A percentile compares a stretch with the other conserved stretches of the same genome.
Conservation (phyloP, 1,140 invertebrate species). For the Phymorhynchus buccinoides region DNA sequence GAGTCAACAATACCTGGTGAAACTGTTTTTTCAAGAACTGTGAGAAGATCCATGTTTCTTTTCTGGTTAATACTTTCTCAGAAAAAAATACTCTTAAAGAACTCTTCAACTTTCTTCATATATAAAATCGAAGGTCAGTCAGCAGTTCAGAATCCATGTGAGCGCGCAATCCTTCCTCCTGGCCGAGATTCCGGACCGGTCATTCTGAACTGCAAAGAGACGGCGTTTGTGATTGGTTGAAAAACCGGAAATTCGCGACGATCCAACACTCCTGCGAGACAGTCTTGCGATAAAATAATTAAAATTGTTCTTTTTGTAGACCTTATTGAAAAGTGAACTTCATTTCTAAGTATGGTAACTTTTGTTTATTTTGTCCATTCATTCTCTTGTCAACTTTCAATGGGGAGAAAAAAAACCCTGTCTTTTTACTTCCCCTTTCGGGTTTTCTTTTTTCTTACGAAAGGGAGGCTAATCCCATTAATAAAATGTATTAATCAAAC, state of each 20-base stretch:
- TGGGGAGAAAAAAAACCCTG: too few species aligned
- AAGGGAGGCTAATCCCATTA: too few species aligned
- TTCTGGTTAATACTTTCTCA: not conserved
- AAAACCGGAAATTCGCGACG: not conserved
- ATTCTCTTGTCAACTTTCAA: too few species aligned
- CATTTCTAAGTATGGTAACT: too few species aligned
- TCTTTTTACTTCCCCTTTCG: too few species aligned
- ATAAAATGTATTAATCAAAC: too few species aligned
- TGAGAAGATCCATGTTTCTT: conserved; percentile 70
- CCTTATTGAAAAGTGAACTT: too few species aligned
- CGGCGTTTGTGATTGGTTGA: conserved; percentile 21
- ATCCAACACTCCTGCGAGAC: too few species aligned
- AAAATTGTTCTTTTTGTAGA: too few species aligned
- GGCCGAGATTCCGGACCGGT: conserved; percentile 27
- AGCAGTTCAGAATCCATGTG: conserved; percentile 44
- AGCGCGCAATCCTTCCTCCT: conserved; percentile 36
- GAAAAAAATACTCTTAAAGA: not conserved
- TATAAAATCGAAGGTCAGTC: conserved; percentile 40
- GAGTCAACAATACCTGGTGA: conserved; percentile 85
- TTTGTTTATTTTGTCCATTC: too few species aligned
- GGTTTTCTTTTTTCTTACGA: too few species aligned
- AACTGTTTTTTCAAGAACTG: conserved; percentile 93
- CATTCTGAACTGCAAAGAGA: conserved; percentile 11
- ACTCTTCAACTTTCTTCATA: not conserved
- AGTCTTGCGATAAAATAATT: too few species aligned